Evolutionary conservation across 2,113 vertebrate genomes (phyloP), one percentile per base, ranked within the genome.

Genomic region (Diphyllodes magnificus): DNA sequence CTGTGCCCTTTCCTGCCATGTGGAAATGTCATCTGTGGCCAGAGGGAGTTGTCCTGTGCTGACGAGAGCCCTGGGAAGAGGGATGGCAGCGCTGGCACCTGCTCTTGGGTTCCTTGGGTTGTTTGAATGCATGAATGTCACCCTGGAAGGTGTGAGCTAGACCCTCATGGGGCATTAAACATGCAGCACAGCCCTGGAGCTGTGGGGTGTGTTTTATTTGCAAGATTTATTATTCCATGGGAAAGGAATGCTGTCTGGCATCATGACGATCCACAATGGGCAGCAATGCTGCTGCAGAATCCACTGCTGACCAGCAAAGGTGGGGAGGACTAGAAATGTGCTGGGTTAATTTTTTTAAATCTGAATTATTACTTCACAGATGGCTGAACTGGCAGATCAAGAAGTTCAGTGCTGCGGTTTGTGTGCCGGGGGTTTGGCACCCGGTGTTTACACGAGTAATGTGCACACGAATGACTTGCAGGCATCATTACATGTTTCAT

Each of bases 391-490:
- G 40, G 49, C 39, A 28, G 59, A 9, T 47, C 6, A 24, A 23
- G 56, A 8, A 28, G 33, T 8, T 37, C 40, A 20, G 72, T 0
- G 7, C 86, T 14, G 31, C 0, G 3, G 16, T 44, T 47, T 37
- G 10, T 9, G 31, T 2, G 25, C 59, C 2, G 1, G 3, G 39
- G 22, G 64, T 33, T 77, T 18, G 68, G 10, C 9, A 30, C 25
- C 64, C 16, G 72, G 30, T 53, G 13, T 28, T 72, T 12, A 31
- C 63, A 28, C 0, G 2, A 13, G 59, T 5, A 19, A 15, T 1
- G 7, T 5, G 2, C 9, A 19, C 28, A 7, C 0, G 0, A 27
- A 4, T 5, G 65, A 56, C 80, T 56, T 8, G 16, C 5, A 28
- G 60, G 47, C 31, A 2, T 37, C 8, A 1, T 23, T 25, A 14